Conservation (phyloP, 2,113 vertebrate species). For the Caranx melampygus region DNA sequence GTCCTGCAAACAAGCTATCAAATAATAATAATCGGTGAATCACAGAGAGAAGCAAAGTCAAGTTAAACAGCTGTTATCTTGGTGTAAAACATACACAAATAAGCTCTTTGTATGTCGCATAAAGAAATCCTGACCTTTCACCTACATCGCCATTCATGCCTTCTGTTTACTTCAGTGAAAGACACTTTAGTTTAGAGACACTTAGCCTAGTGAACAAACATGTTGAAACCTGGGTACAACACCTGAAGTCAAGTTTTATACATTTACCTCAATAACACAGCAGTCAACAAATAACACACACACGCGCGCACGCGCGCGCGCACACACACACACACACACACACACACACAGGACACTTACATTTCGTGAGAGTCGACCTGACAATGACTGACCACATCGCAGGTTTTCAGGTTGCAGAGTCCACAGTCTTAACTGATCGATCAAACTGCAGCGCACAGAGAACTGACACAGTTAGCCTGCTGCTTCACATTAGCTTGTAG, state of each 20-base stretch:
- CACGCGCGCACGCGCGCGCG: background rate
- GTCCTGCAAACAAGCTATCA: too few relatives aligned
- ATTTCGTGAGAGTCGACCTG: constrained; percentile 44
- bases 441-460: background rate
- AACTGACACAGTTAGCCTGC: background rate
- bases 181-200: background rate
- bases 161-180: background rate
- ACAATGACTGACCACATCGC: constrained; percentile 48
- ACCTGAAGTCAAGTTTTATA: background rate
- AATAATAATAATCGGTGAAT: background rate
- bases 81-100: background rate
- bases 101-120: background rate
- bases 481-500: background rate
- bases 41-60: background rate
- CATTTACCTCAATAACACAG: background rate
- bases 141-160: background rate
- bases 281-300: background rate
- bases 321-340: background rate
- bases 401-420: background rate
- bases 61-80: background rate
- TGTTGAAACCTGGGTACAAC: rapidly evolving
- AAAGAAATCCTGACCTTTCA: constrained; percentile 33
- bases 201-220: background rate
- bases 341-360: constrained; percentile 51
- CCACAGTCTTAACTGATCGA: background rate